Evolutionary conservation across 2,888 invertebrate species (phyloP).

Genomic region (Gymnosoma rotundatum): DNA sequence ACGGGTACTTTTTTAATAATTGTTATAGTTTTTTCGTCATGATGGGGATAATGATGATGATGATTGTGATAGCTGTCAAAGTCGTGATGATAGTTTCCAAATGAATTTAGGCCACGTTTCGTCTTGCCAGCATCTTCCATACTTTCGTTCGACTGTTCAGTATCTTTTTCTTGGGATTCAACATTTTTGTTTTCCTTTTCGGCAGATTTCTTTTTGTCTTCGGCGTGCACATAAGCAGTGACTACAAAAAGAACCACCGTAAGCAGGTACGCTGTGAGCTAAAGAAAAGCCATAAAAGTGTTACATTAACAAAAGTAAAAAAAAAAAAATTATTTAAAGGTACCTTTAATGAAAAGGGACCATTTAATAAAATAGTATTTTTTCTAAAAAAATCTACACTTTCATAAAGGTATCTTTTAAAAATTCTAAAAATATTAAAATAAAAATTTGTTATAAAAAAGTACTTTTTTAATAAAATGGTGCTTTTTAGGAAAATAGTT

Average conservation of each 20-base stretch:
- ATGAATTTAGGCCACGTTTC: conserved; percentile 87
- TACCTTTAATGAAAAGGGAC: background rate
- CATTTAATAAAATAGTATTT: no score
- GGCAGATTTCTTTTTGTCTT: conserved; percentile 85
- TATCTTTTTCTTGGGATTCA: conserved; percentile 74
- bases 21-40: conserved; percentile 86
- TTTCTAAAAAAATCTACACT: no score
- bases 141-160: conserved; percentile 72
- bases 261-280: conserved; percentile 82
- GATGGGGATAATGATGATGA: conserved; percentile 79
- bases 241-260: conserved; percentile 85
- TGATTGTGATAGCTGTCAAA: conserved; percentile 79
- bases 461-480: background rate
- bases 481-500: no score
- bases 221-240: conserved; percentile 80
- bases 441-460: background rate
- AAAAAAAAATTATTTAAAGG: background rate
- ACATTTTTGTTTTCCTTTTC: conserved; percentile 81
- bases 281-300: background rate
- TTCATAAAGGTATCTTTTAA: no score
- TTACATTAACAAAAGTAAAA: background rate
- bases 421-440: background rate
- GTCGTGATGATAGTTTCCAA: conserved; percentile 74
- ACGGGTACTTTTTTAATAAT: conserved; percentile 89
- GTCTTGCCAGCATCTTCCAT: conserved; percentile 85